Evolutionary conservation across 2,797 vertebrate species (phyloP).

Genomic region (Hypotaenidia philippensis): DNA sequence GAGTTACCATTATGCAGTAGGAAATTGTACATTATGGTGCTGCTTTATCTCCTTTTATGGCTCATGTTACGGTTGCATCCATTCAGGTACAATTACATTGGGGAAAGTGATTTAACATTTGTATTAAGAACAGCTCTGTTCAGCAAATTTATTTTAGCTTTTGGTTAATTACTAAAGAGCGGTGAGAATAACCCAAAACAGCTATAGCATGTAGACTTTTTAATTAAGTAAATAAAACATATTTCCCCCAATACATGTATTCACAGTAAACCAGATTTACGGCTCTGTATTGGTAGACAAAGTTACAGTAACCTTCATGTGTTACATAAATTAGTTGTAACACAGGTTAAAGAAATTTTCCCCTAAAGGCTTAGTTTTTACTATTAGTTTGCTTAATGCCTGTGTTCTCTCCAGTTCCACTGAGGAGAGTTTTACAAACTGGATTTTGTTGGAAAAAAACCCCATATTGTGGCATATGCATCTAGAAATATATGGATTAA

Average conservation of each 20-base stretch:
- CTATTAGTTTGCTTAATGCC: not conserved
- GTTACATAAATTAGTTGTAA: not conserved
- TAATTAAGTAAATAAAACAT: conserved; percentile 61
- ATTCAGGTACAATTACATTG: conserved; percentile 71
- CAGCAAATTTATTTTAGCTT: conserved; percentile 70
- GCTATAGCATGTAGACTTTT: not conserved
- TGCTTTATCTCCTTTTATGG: conserved; percentile 80
- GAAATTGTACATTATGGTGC: conserved; percentile 80
- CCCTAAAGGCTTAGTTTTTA: not conserved
- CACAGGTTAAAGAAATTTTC: not conserved
- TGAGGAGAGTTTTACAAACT: not conserved
- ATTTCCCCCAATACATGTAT: not conserved
- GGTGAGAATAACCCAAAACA: conserved; percentile 15
- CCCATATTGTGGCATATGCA: accelerated
- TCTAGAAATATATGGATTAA: not conserved
- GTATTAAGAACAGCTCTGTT: conserved; percentile 67
- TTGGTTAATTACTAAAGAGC: conserved; percentile 75
- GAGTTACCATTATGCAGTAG: conserved; percentile 77
- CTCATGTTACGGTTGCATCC: conserved; percentile 63
- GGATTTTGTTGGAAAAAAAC: not conserved
- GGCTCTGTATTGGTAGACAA: not conserved
- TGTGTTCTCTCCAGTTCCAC: not conserved
- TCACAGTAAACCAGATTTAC: not conserved
- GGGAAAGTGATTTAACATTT: conserved; percentile 68
- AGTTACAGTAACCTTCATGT: not conserved